Evolutionary conservation across 2,797 vertebrate species (phyloP), one percentile per base, ranked within the genome.

Genomic region (Crenuchus spilurus): DNA sequence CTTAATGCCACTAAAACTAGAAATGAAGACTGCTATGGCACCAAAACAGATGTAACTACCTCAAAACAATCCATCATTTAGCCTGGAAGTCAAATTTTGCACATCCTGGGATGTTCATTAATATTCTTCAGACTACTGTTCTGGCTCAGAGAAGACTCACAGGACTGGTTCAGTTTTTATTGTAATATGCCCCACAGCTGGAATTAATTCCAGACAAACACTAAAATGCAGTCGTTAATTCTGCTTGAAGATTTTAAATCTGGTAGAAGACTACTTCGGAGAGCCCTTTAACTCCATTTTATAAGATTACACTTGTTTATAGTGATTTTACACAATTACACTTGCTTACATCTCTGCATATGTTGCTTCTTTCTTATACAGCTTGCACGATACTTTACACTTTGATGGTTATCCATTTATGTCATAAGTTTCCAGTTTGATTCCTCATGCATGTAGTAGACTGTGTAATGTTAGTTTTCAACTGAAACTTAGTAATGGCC

Each of bases 241-340:
- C 16, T 46, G 41, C 42, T 46, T 5, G 61, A 64, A n/a, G 13
- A 44, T 18, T 11, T 18, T 11, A 58, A 55, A 26, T 28, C 39
- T 20, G 18, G 1, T n/a, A 57, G 18, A 51, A 28, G 24, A 68
- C 44, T 26, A 42, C 72, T 68, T 61, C 44, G 52, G 10, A 52
- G 14, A 41, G 35, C 13, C 35, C 55, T 35, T 8, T 35, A 54
- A 42, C 44, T 9, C 6, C 18, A 20, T 44, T 73, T 33, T 18
- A 62, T 41, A 30, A 46, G 49, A 49, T 44, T 35, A 35, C 6
- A 44, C 51, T 44, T 28, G 41, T 65, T 73, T 65, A 44, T 5
- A 57, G 16, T 16, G 20, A 54, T 30, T 52, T 44, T 42, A 54
- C 31, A 31, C 14, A 2, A 52, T 30, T 41, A 31, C 18, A 16